Evolutionary conservation across 2,888 invertebrate species (phyloP), one percentile per base, ranked within the genome.

Genomic region (Dendrolimus pini): DNA sequence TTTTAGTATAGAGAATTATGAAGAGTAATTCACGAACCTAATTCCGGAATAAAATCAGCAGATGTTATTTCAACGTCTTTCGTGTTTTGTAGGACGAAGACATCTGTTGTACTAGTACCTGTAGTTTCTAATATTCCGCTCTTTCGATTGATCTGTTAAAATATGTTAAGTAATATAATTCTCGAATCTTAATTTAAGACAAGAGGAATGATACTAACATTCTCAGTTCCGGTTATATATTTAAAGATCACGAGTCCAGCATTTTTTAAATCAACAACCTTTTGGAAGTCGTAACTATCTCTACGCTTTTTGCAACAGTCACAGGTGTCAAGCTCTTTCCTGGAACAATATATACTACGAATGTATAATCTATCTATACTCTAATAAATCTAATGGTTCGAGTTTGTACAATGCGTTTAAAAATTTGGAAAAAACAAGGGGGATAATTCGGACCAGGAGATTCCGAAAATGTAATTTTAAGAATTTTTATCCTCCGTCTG

Each of bases 81-180:
- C 41, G 65, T 74, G 56, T 81, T 82, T 41, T 76, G 71, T 59
- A 82, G 57, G 59, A 83, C 73, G 63, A 76, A 75, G 7, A 69
- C 60, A 59, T 74, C 71, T 59, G 63, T 61, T 41, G 59, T 60
- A 18, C 57, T 60, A 53, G 60, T 61, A 52, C 54, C 54, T 13
- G 52, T 47, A 12, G 58, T 41, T 59, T 56, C 59, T 13, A 30
- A 7, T 54, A 18, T 9, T 56, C 54, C 57, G 53, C 47, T 56
- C 41, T 52, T 54, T 54, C 53, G 60, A 53, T 54, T 62, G 41
- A 57, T 55, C 62, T 64, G 57, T 58, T 53, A 54, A 60, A 55
- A 14, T 56, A n/a, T 7, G 8, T 47, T 9, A 8, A 47, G 12
- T 3, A 47, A 47, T 47, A 47, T 47, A 47, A 12, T 47, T 12